Base-by-base conservation (phyloP, 1,140 invertebrate genomes). In the Rhyacophila brunnea region DNA sequence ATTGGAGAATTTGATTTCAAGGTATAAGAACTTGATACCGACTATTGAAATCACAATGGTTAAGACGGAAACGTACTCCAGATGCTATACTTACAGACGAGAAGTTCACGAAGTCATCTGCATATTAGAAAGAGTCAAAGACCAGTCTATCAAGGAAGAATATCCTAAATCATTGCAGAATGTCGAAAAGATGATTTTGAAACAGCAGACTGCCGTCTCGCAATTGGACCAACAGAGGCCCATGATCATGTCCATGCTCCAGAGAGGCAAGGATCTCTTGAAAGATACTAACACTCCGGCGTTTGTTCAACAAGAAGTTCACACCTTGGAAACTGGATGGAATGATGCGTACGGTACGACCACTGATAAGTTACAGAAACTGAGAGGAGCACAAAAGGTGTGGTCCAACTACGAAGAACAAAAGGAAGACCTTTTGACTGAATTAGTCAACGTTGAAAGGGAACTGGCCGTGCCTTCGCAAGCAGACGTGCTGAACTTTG, bases 21-120 rank as follows among this genome's bases (percentile, higher is more conserved):
- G 92, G 52, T 96, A 96, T 71, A 94, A 95, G 71, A 90, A 90
- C 64, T 77, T 98, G 1, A 91, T 96, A 66, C 94, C 94, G 1
- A 89, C 88, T 0, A 92, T 97, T 62, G 93, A 97, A 71, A 87
- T 93, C 18, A 93, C 92, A 0, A 90, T 94, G 82, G 89, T 92
- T 0, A 92, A 93, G 73, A 94, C 94, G 1, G 92, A 95, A 65
- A 88, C 93, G 0, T 90, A 93, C 67, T 92, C 92, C 5, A 92
- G 92, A 71, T 96, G 93, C 71, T 96, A 95, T 71, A 89, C 90
- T 0, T 97, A 95, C 70, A 81, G 90, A 43, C 87, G 92, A 67
- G 91, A 93, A 72, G 88, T 96, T 0, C 85, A 87, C 58, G 89
- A 93, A 77, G 88, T 95, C 14, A 90, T 89, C 54, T 86, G 85